Conservation (phyloP, 2,113 vertebrate genomes). For the Aspiorhynchus laticeps region DNA sequence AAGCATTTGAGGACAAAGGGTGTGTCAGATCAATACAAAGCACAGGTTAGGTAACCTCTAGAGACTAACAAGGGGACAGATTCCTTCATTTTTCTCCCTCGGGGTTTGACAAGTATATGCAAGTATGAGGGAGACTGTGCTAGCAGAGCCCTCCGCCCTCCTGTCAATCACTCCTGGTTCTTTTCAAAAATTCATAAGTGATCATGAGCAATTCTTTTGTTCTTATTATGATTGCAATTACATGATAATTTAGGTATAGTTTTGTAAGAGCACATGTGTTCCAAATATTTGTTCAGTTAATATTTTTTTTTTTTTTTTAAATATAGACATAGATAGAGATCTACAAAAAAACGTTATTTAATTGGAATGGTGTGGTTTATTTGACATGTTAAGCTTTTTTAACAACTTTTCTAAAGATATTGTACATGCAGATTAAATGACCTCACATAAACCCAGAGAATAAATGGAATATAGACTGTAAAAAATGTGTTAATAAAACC, state of each 20-base stretch:
- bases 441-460: no score
- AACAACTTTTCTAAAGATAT: no score
- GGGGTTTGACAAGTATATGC: constrained; percentile 7
- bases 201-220: not conserved
- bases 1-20: constrained; percentile 6
- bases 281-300: not conserved
- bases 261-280: not conserved
- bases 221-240: not conserved
- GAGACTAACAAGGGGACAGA: not conserved
- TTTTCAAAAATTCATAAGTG: not conserved
- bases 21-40: not conserved
- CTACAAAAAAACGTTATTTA: no score
- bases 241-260: not conserved
- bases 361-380: no score
- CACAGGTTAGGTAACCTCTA: constrained; percentile 13
- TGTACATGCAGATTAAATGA: no score
- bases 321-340: not conserved
- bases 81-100: not conserved
- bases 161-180: constrained; percentile 9
- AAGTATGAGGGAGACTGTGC: not conserved
- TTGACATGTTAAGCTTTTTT: no score
- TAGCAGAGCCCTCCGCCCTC: not conserved
- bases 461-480: no score
- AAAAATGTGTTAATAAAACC: no score
- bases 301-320: no score